Percentiles rank a stretch among this genome's conserved stretches.
These are phyloP conservation scores for Xiphydria camelus DNA, from an alignment of 2,888 invertebrate genomes.

Conservation along the genomic window DNA sequence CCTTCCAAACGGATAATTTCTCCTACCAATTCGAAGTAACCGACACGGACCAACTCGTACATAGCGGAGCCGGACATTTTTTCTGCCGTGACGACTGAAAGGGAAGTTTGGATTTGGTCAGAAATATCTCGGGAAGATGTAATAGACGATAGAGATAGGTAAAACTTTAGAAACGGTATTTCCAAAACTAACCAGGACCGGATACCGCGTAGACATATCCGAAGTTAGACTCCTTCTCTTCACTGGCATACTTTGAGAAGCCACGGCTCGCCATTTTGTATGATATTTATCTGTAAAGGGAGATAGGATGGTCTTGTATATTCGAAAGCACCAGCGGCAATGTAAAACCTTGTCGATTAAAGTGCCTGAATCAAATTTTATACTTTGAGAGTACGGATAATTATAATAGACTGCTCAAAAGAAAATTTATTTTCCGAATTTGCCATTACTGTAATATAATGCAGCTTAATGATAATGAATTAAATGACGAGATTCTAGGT, in stretches of 20 bases:
- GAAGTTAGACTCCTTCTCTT: conserved; percentile 84
- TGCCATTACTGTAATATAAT: neutral
- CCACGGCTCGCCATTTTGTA: conserved; percentile 66
- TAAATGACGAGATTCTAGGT: neutral
- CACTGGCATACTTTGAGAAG: conserved; percentile 76
- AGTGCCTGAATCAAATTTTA: too few species aligned
- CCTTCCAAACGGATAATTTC: conserved; percentile 99
- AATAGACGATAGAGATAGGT: conserved; percentile 3
- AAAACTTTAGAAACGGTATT: conserved; percentile 1
- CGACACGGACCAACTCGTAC: conserved; percentile 99
- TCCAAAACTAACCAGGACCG: conserved; percentile 80
- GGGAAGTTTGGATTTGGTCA: conserved; percentile 13
- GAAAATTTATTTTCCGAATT: too few species aligned
- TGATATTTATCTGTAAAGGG: conserved; percentile 32
- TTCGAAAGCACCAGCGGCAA: too few species aligned
- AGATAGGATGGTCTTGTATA: too few species aligned
- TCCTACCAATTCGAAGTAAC: conserved; percentile 96
- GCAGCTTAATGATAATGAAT: neutral
- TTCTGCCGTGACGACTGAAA: conserved; percentile 95
- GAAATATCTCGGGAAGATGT: too few species aligned
- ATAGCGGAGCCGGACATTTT: conserved; percentile 99
- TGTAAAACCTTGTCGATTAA: too few species aligned
- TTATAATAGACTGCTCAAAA: too few species aligned
- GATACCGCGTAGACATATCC: conserved; percentile 98
- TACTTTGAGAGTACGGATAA: too few species aligned